phyloP scores from a whole-genome alignment of 1,140 invertebrate genomes.

The Phortica variegata region DNA sequence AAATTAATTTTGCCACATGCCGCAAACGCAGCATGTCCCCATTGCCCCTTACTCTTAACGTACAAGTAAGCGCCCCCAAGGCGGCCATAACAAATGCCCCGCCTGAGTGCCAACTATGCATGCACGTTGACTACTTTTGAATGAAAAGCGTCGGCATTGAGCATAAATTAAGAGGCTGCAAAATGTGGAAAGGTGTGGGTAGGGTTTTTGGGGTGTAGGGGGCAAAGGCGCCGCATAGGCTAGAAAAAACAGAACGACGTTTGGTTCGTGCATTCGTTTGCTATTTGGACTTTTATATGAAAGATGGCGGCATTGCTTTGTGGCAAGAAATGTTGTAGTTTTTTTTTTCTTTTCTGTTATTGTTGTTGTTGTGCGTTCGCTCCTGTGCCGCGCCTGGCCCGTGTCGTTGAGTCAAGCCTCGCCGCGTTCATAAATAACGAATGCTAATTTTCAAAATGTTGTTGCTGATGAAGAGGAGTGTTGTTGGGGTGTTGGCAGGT shows the following conservation, averaged over 20 bases:
- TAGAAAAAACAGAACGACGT: too few relatives aligned
- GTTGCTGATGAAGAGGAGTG: constrained; percentile 12
- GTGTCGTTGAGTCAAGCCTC: constrained; percentile 7
- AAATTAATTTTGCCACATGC: constrained; percentile 42
- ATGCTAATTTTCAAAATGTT: constrained; percentile 43
- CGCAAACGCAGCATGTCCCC: background rate
- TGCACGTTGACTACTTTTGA: constrained; percentile 5
- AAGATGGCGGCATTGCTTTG: too few relatives aligned
- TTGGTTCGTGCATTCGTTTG: too few relatives aligned
- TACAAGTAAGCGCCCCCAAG: background rate
- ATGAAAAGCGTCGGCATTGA: constrained; percentile 14
- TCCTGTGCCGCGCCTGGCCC: constrained; percentile 1
- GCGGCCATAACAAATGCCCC: background rate
- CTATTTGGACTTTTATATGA: too few relatives aligned
- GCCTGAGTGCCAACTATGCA: constrained; percentile 2
- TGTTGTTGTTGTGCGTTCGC: constrained; percentile 8
- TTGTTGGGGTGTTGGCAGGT: too few relatives aligned
- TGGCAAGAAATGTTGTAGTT: too few relatives aligned
- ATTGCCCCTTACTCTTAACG: background rate
- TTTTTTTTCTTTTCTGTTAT: too few relatives aligned
- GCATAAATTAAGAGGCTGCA: constrained; percentile 54
- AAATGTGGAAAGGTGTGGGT: constrained; percentile 31
- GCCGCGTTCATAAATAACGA: constrained; percentile 33
- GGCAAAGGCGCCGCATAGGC: background rate
- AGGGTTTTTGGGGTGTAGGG: background rate